Evolutionary conservation across 2,113 vertebrate genomes (phyloP).

Genomic region (Oceanodroma tethys): DNA sequence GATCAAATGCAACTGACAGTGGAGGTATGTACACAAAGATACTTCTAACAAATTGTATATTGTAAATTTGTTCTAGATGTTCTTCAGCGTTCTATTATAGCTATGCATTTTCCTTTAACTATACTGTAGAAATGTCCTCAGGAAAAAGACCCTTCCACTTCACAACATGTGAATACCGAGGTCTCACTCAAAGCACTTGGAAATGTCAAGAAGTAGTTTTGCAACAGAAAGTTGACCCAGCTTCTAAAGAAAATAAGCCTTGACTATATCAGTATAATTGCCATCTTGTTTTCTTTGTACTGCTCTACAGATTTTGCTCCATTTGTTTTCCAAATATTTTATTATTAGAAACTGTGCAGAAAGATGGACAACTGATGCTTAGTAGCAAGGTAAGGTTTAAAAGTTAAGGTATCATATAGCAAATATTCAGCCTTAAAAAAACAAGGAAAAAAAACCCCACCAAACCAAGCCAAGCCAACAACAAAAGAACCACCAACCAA

Average conservation of each 20-base stretch:
- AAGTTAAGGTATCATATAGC: not conserved
- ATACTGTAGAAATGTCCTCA: not conserved
- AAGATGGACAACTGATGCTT: not conserved
- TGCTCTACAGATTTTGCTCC: not conserved
- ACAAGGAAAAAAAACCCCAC: rapidly evolving
- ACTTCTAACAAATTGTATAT: not conserved
- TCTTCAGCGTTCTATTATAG: not conserved
- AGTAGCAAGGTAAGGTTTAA: not conserved
- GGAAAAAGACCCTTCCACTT: not conserved
- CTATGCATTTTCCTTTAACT: not conserved
- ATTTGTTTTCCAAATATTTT: not conserved
- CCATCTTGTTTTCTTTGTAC: not conserved
- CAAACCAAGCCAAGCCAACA: not conserved
- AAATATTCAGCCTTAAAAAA: not conserved
- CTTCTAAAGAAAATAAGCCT: not conserved
- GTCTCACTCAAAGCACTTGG: not conserved
- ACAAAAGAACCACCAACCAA: not conserved
- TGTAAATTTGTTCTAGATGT: not conserved
- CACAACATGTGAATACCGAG: not conserved
- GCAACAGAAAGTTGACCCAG: not conserved
- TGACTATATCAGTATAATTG: not conserved
- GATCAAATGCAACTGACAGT: not conserved
- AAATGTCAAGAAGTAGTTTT: not conserved
- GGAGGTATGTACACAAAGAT: not conserved
- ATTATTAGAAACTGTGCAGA: not conserved